Evolutionary conservation across 2,888 invertebrate genomes (phyloP).

Genomic region (Macropis europaea): DNA sequence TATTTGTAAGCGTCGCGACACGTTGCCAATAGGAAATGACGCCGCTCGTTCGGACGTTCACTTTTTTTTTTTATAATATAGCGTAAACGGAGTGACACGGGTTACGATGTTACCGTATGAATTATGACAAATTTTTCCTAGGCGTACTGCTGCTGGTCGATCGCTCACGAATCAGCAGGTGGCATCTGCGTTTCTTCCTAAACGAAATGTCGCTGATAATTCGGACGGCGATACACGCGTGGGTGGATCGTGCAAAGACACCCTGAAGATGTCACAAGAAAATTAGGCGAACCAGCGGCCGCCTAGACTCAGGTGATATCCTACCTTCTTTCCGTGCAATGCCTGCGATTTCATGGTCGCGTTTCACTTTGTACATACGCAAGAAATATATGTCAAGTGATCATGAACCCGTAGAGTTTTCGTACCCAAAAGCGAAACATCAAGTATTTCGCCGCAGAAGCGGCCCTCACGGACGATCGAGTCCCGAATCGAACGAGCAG

Average conservation of each 20-base stretch:
- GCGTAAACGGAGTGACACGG: neutral
- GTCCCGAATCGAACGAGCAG: too few species aligned
- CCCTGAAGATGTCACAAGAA: neutral
- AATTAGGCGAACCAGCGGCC: neutral
- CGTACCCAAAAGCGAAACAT: neutral
- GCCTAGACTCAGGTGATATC: neutral
- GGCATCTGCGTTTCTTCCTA: neutral
- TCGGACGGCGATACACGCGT: too few species aligned
- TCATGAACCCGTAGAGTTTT: conserved; percentile 30
- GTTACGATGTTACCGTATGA: conserved; percentile 8
- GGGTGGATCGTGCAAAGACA: neutral
- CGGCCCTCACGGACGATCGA: too few species aligned
- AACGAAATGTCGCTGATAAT: too few species aligned
- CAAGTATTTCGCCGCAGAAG: too few species aligned
- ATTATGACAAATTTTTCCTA: conserved; percentile 37
- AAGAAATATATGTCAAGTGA: conserved; percentile 40
- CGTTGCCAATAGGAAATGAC: neutral
- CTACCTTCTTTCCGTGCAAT: neutral
- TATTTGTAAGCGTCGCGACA: neutral
- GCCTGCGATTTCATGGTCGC: neutral
- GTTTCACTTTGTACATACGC: conserved; percentile 44
- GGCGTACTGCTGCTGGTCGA: too few species aligned
- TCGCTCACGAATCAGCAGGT: too few species aligned
- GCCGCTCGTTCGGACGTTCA: neutral
- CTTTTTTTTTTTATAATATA: neutral